Evolutionary conservation across 2,113 vertebrate genomes (phyloP).

Genomic region (Gorsachius goisagi): DNA sequence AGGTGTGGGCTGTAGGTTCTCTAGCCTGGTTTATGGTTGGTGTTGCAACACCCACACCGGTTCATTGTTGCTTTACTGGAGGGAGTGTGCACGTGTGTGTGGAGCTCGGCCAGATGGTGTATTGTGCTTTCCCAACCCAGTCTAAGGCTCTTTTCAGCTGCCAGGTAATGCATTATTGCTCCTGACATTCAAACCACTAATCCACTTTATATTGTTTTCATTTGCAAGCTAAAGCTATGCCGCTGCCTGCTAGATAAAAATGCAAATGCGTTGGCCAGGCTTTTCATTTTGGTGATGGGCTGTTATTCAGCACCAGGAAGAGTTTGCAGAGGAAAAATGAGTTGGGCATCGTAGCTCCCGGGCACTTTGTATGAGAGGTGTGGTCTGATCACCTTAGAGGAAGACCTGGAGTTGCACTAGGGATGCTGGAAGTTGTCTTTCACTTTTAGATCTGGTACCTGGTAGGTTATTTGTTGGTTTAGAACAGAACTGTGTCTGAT

Average conservation of each 20-base stretch:
- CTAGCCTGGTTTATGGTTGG: background rate
- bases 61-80: background rate
- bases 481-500: background rate
- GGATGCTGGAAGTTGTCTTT: background rate
- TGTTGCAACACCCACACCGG: background rate
- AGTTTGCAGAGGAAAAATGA: background rate
- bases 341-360: accelerated
- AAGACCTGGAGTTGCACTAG: background rate
- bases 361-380: accelerated
- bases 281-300: background rate
- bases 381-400: background rate
- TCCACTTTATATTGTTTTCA: background rate
- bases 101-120: background rate
- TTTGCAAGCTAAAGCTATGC: background rate
- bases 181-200: background rate
- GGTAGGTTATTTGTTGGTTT: background rate
- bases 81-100: background rate
- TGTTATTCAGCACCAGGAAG: background rate
- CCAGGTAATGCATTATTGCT: background rate
- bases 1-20: background rate
- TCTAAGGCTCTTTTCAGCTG: background rate
- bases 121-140: background rate
- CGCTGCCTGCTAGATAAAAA: background rate
- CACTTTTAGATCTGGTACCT: background rate
- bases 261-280: accelerated